Evolutionary conservation across 2,888 invertebrate species (phyloP), one percentile per base, ranked within the genome.

Genomic region (Salpingus planirostris): DNA sequence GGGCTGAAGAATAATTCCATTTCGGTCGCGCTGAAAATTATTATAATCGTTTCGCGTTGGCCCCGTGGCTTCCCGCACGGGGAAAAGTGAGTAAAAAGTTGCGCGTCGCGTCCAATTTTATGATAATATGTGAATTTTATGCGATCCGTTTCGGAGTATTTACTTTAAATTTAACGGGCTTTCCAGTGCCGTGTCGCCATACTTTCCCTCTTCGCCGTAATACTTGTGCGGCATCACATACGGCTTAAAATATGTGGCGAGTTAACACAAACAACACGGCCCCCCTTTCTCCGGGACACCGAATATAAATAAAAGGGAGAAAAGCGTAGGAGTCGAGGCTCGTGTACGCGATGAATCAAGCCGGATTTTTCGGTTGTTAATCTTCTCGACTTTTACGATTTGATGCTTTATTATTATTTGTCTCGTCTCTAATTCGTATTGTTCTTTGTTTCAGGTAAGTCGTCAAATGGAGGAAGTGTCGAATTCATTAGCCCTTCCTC

Each of bases 311-410:
- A 31, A 30, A n/a, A n/a, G n/a, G n/a, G n/a, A n/a, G n/a, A n/a
- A 18, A 32, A 31, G 28, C 34, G 38, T 38, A 34, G 38, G 38
- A 34, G 31, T 28, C 24, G 24, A 23, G 33, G 24, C 25, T 22
- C 29, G 29, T 33, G 26, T 33, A 31, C 33, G n/a, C n/a, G 29
- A 30, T 38, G 38, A 31, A 35, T 34, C 33, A 31, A 35, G 38
- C 31, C 31, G 38, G 38, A 38, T 38, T 35, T 38, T 38, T 34
- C 29, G 24, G 30, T 38, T 29, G 33, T 38, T 33, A 38, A 38
- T 38, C 38, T 34, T 29, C 11, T n/a, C 31, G 33, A 38, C 31
- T 31, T 35, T 38, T 31, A 38, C 31, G 31, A 23, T 34, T 29
- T 33, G 33, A 38, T 38, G 29, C 25, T 38, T 33, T 33, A 29